phyloP scores from a whole-genome alignment of 2,797 vertebrate species.

The Podargus strigoides region DNA sequence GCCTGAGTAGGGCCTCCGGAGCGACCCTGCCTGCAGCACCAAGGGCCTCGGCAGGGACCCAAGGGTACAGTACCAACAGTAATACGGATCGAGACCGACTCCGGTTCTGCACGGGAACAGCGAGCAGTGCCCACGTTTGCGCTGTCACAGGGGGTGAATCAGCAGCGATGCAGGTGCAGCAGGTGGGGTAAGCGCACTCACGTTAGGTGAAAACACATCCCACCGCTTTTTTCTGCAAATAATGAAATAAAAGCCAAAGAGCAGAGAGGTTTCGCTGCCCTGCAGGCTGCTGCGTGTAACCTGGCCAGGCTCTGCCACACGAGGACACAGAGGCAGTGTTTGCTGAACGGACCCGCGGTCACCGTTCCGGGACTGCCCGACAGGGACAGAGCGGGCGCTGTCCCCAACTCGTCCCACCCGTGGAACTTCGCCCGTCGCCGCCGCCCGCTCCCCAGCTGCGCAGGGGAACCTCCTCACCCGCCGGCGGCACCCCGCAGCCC shows the following conservation, averaged over 20 bases:
- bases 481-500: not conserved
- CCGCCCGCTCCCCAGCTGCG: rapidly evolving
- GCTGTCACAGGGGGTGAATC: not conserved
- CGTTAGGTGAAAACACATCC: rapidly evolving
- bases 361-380: not conserved
- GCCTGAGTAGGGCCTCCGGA: rapidly evolving
- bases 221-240: not conserved
- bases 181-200: rapidly evolving
- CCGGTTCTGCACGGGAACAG: not conserved
- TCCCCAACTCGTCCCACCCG: rapidly evolving
- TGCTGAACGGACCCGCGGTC: no score
- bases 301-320: not conserved
- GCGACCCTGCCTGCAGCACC: not conserved
- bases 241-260: not conserved
- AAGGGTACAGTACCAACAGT: not conserved
- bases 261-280: not conserved
- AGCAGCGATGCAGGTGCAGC: not conserved
- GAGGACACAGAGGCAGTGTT: rapidly evolving
- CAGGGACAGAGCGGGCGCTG: not conserved
- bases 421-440: not conserved
- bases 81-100: not conserved
- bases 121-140: not conserved
- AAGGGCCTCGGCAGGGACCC: not conserved
- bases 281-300: rapidly evolving
- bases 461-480: rapidly evolving